A percentile compares a stretch with the other conserved stretches of the same genome.
Conservation (phyloP, 2,888 invertebrate species). For the Dryomyza anilis region DNA sequence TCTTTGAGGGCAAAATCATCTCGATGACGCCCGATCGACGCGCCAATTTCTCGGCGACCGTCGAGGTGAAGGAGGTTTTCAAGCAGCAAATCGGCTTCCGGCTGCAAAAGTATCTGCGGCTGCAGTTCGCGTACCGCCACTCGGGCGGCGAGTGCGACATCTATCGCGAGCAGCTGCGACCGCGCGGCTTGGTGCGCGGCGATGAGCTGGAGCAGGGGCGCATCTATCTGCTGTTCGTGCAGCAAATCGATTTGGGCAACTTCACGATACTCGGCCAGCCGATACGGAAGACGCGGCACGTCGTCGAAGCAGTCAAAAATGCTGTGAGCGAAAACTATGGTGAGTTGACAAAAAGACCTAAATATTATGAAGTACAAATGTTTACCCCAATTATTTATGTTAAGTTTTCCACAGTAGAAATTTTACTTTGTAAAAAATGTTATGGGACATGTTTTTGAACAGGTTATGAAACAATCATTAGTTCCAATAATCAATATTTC, state of each 20-base stretch:
- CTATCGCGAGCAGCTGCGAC: slow-evolving; percentile 56
- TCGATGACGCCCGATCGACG: slow-evolving; percentile 67
- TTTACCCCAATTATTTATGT: neutral
- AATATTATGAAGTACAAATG: neutral
- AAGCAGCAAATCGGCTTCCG: slow-evolving; percentile 65
- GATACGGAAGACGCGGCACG: slow-evolving; percentile 53
- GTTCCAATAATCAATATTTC: too few species aligned
- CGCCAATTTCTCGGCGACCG: slow-evolving; percentile 69
- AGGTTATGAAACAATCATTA: too few species aligned
- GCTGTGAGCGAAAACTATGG: slow-evolving; percentile 62
- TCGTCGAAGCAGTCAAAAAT: slow-evolving; percentile 54
- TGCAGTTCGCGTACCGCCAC: slow-evolving; percentile 59
- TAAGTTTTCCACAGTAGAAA: too few species aligned
- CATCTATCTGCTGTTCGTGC: slow-evolving; percentile 59
- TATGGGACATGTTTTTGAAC: neutral
- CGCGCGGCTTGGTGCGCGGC: slow-evolving; percentile 55
- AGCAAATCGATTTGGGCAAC: slow-evolving; percentile 59
- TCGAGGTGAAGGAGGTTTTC: slow-evolving; percentile 69
- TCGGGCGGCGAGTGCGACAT: slow-evolving; percentile 60
- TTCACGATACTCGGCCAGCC: slow-evolving; percentile 61
- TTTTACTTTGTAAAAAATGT: too few species aligned
- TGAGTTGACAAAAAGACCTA: too few species aligned
- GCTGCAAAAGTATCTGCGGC: slow-evolving; percentile 53
- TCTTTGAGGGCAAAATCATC: slow-evolving; percentile 70
- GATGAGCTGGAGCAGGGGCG: slow-evolving; percentile 59